Percentiles rank a stretch among this genome's conserved stretches.
Conservation (phyloP, 2,888 invertebrate species). For the Aradus depressus region DNA sequence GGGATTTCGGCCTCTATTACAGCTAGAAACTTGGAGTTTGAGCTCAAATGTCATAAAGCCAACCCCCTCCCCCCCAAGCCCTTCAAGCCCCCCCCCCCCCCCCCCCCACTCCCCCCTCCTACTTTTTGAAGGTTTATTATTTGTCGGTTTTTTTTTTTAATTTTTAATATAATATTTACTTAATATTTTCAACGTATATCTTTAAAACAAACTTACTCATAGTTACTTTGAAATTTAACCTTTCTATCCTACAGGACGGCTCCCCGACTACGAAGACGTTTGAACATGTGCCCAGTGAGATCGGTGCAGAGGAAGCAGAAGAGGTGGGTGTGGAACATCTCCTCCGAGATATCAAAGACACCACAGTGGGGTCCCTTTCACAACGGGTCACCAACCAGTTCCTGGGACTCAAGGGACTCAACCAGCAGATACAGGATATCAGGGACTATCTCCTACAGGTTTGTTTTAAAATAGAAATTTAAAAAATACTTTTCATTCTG, state of each 20-base stretch:
- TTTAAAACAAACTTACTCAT: not conserved
- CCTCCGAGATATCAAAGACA: constrained; percentile 87
- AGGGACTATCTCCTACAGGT: constrained; percentile 75
- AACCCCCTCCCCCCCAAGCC: too few relatives aligned
- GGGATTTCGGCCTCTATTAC: too few relatives aligned
- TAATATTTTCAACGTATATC: too few relatives aligned
- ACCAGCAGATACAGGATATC: constrained; percentile 86
- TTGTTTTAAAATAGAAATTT: too few relatives aligned
- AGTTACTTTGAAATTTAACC: not conserved
- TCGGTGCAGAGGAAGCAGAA: constrained; percentile 99
- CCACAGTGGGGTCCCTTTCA: constrained; percentile 92
- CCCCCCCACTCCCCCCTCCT: too few relatives aligned
- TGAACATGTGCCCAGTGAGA: constrained; percentile 98
- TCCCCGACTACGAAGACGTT: constrained; percentile 97
- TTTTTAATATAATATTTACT: too few relatives aligned
- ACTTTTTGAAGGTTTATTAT: too few relatives aligned
- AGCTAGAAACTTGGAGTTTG: too few relatives aligned
- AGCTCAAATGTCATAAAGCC: too few relatives aligned
- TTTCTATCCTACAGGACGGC: constrained; percentile 54
- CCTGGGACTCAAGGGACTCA: constrained; percentile 86
- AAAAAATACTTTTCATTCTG: too few relatives aligned
- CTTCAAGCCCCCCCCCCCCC: too few relatives aligned
- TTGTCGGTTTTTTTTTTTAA: too few relatives aligned
- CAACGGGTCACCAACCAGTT: constrained; percentile 95
- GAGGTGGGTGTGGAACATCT: constrained; percentile 99